phyloP scores from a whole-genome alignment of 2,113 vertebrate species.

The Ahaetulla prasina region DNA sequence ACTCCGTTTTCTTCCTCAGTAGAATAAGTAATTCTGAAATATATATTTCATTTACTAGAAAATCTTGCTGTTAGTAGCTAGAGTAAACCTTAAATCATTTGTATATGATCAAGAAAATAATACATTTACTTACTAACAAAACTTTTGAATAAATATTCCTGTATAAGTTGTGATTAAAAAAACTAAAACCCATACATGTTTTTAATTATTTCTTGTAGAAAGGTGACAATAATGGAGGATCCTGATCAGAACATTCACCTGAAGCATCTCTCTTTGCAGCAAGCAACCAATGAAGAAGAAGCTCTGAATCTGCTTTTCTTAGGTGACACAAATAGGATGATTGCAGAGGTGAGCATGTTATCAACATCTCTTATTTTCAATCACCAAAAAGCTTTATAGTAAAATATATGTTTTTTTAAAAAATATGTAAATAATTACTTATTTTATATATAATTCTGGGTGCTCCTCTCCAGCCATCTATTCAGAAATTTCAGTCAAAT shows the following conservation, averaged over 20 bases:
- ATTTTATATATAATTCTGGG: background rate
- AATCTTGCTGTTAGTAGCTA: background rate
- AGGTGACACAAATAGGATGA: slow-evolving; percentile 97
- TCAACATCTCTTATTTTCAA: background rate
- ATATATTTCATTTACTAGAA: background rate
- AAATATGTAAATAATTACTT: background rate
- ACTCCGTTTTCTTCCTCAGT: background rate
- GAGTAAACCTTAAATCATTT: background rate
- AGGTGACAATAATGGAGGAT: slow-evolving; percentile 91
- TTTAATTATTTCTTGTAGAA: slow-evolving; percentile 63
- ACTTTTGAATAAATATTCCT: background rate
- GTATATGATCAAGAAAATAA: background rate
- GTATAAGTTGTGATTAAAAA: background rate
- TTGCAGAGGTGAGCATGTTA: slow-evolving; percentile 82
- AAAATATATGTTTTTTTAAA: background rate
- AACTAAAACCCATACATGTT: background rate
- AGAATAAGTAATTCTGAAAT: background rate
- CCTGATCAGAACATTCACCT: slow-evolving; percentile 94
- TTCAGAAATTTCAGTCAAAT: background rate
- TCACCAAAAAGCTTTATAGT: slow-evolving; percentile 1
- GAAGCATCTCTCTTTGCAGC: slow-evolving; percentile 88
- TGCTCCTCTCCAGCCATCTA: background rate
- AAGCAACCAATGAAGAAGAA: slow-evolving; percentile 89
- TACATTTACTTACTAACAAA: background rate
- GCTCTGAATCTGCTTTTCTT: slow-evolving; percentile 93